phyloP scores from a whole-genome alignment of 35 echinoderm and acorn worm genomes.

The Nesometra sesokonis region DNA sequence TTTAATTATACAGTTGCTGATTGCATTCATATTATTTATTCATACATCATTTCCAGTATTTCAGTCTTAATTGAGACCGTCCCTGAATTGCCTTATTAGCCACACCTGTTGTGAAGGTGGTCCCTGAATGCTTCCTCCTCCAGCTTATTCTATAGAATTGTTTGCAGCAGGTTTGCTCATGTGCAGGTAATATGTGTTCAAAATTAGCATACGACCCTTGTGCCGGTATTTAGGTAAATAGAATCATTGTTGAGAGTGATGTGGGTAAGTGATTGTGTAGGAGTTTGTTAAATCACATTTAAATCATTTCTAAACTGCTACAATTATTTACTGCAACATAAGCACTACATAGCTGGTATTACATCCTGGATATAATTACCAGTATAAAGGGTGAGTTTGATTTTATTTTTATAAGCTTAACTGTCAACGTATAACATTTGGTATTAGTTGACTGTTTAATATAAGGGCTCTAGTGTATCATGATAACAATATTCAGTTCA shows the following conservation, averaged over 20 bases:
- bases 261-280: not conserved
- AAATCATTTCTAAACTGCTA: not conserved
- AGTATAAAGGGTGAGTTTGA: too few species aligned
- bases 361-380: too few species aligned
- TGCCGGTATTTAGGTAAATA: not conserved
- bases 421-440: too few species aligned
- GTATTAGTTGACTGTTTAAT: too few species aligned
- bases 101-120: not conserved
- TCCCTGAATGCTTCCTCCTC: not conserved
- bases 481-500: too few species aligned
- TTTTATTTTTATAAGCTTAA: too few species aligned
- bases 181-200: not conserved
- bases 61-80: not conserved
- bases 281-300: not conserved
- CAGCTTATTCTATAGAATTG: not conserved
- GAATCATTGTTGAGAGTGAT: not conserved
- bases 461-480: too few species aligned
- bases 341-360: too few species aligned
- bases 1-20: too few species aligned
- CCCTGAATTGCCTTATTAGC: not conserved
- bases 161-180: not conserved
- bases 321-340: too few species aligned
- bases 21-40: too few species aligned
- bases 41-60: not conserved
- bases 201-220: not conserved